Evolutionary conservation across 2,888 invertebrate species (phyloP).

Genomic region (Cheilosia soror): DNA sequence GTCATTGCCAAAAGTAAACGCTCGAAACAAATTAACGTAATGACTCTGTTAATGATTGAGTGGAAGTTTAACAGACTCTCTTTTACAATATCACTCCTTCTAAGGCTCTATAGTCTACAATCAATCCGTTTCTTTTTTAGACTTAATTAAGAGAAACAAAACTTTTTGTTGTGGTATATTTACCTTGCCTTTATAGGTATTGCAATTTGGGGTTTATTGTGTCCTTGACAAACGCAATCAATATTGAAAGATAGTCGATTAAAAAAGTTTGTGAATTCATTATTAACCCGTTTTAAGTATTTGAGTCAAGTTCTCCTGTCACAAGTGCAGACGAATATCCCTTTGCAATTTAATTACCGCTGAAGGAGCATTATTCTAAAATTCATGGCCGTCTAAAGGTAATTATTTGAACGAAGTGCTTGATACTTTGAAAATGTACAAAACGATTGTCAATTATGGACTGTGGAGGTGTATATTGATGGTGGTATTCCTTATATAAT

Average conservation of each 20-base stretch:
- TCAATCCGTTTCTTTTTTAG: background rate
- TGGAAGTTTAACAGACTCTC: background rate
- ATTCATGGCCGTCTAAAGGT: too few species aligned
- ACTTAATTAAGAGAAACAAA: constrained; percentile 18
- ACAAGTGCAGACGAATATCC: background rate
- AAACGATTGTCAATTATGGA: too few species aligned
- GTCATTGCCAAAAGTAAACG: background rate
- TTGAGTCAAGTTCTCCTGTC: constrained; percentile 4
- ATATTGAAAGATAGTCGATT: constrained; percentile 32
- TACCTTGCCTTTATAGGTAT: background rate
- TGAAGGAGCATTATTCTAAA: too few species aligned
- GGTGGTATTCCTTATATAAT: too few species aligned
- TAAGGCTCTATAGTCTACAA: background rate
- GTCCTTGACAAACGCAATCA: constrained; percentile 14
- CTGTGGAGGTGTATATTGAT: too few species aligned
- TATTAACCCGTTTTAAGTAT: constrained; percentile 30
- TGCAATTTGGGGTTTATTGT: constrained; percentile 1
- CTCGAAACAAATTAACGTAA: constrained; percentile 6
- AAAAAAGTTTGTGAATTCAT: constrained; percentile 18
- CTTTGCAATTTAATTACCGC: background rate
- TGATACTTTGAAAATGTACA: too few species aligned
- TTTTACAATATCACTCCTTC: background rate
- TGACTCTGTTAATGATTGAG: constrained; percentile 3
- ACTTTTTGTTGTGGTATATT: background rate
- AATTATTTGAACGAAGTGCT: too few species aligned